phyloP scores from a whole-genome alignment of 2,113 vertebrate genomes.

The Rostratula benghalensis region DNA sequence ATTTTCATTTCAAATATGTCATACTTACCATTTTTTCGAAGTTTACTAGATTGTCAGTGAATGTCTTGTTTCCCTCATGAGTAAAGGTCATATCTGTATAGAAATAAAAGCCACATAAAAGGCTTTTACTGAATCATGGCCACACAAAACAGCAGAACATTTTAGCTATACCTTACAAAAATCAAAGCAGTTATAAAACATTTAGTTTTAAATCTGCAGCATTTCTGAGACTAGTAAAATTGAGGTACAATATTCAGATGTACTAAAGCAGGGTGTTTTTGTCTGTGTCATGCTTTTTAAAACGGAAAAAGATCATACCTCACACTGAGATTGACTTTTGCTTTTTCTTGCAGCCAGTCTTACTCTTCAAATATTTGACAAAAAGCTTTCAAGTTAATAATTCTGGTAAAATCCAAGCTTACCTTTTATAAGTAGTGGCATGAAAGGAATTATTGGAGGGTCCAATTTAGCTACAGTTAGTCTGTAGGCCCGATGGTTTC shows the following conservation, averaged over 20 bases:
- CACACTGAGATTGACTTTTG: conserved; percentile 9
- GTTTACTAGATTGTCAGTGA: conserved; percentile 94
- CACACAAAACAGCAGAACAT: conserved; percentile 53
- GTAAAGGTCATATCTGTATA: conserved; percentile 96
- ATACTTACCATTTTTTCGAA: conserved; percentile 98
- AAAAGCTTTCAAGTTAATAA: conserved; percentile 45
- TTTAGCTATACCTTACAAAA: conserved; percentile 24
- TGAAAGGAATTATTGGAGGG: conserved; percentile 96
- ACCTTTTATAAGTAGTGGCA: conserved; percentile 99
- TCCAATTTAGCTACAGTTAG: conserved; percentile 92
- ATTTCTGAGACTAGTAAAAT: conserved; percentile 64
- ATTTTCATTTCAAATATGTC: conserved; percentile 27
- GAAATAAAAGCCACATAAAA: conserved; percentile 65
- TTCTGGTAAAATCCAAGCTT: conserved; percentile 48
- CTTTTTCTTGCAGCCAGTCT: neutral
- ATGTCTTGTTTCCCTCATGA: conserved; percentile 98
- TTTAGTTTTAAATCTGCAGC: conserved; percentile 64
- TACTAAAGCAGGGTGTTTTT: conserved; percentile 16
- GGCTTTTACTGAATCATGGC: conserved; percentile 52
- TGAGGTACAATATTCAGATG: conserved; percentile 21
- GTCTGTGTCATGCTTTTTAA: neutral
- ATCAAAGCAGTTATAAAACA: conserved; percentile 57
- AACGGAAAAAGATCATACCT: neutral
- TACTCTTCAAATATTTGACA: conserved; percentile 28
- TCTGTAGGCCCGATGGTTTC: conserved; percentile 95